Base-by-base conservation (phyloP, 2,113 vertebrate genomes). In the Glareola pratincola region DNA sequence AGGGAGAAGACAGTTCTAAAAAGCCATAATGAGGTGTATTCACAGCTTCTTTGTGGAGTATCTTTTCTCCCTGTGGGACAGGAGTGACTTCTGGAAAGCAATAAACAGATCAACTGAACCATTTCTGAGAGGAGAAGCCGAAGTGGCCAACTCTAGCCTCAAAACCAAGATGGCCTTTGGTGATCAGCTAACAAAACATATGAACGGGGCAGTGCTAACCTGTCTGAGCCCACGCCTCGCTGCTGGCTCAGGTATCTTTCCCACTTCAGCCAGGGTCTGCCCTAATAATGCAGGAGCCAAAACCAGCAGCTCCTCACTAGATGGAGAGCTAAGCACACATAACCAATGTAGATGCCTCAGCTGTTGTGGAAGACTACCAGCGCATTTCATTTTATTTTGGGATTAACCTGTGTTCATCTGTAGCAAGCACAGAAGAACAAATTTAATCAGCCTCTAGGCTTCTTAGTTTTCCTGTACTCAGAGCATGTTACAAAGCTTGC, bases 171-270 rank as follows among this genome's bases (percentile, higher is more conserved):
- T 34, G 64, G 12, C 8, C 12, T 85, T 34, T 19, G 34, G 8
- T 39, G 34, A 60, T 32, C 19, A 51, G 22, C 36, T 8, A 24
- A 4, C 6, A 21, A 11, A 56, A 29, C 1, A 3, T 0, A 43
- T 11, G 43, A 6, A 4, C 2, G 9, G 30, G 29, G 29, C 48
- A 32, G 16, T 7, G 54, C 45, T 48, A 34, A 3, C 9, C 4
- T 2, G 12, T 9, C 24, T 2, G 17, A 20, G 14, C 15, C 26
- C 32, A 1, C 0, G 0, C 6, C 15, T 6, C 6, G 0, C n/a
- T 39, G 27, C 50, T 14, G 54, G 22, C 10, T 18, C 0, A 1
- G 7, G 6, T 21, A 10, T 21, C 45, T 18, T 10, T 53, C 45
- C 36, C 0, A 1, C 41, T 53, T 11, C 32, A 51, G 22, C 17